Conservation (phyloP, 2,888 invertebrate genomes). For the Hedya salicella region DNA sequence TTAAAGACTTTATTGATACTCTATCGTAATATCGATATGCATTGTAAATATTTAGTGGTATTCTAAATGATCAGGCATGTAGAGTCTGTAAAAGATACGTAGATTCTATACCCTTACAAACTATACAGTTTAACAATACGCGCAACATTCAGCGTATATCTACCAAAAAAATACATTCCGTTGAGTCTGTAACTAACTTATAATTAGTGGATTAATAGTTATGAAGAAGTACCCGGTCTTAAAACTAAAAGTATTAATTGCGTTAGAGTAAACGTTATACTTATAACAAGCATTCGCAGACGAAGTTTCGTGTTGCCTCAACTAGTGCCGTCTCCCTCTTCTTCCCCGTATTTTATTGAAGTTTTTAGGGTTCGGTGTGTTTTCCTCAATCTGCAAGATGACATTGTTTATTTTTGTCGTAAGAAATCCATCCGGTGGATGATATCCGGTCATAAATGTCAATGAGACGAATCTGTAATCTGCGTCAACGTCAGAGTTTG, state of each 20-base stretch:
- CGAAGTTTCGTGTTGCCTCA: slow-evolving; percentile 28
- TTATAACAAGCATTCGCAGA: slow-evolving; percentile 32
- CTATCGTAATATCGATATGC: too few species aligned
- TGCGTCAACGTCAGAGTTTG: slow-evolving; percentile 3
- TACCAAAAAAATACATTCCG: background rate
- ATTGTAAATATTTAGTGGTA: too few species aligned
- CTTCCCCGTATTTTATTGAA: slow-evolving; percentile 38
- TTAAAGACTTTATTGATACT: too few species aligned
- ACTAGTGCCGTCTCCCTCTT: slow-evolving; percentile 26
- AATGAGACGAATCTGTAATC: slow-evolving; percentile 19
- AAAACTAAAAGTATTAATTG: slow-evolving; percentile 36
- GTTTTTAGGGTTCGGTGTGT: slow-evolving; percentile 34
- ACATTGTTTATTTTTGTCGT: slow-evolving; percentile 31
- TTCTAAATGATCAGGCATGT: too few species aligned
- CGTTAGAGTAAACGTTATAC: slow-evolving; percentile 34
- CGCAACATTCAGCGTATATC: background rate
- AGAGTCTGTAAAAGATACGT: too few species aligned
- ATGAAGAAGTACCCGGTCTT: slow-evolving; percentile 9
- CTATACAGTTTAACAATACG: background rate
- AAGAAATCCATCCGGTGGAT: slow-evolving; percentile 13
- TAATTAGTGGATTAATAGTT: background rate
- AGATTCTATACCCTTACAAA: too few species aligned
- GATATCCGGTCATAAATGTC: slow-evolving; percentile 21
- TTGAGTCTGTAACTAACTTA: background rate
- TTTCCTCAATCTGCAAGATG: slow-evolving; percentile 30